A percentile compares a stretch with the other conserved stretches of the same genome.
These are phyloP conservation scores for Gymnorhina tibicen DNA, from an alignment of 2,113 vertebrate species.

Conservation along the genomic window DNA sequence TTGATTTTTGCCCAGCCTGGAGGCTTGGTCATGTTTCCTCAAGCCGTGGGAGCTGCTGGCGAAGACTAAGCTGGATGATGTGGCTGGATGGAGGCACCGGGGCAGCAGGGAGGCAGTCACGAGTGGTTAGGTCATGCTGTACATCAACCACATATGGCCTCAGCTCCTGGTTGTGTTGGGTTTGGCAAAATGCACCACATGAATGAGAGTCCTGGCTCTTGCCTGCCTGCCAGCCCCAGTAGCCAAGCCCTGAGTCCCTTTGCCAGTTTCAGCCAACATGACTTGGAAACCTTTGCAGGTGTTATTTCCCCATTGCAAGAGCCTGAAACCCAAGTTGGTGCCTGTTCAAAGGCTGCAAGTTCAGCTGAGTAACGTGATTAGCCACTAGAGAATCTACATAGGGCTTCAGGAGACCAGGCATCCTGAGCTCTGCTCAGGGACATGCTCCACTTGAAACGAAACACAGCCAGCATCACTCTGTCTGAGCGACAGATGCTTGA, in stretches of 20 bases:
- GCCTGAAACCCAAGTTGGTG: background rate
- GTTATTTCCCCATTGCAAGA: background rate
- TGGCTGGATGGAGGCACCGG: accelerated
- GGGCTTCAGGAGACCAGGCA: background rate
- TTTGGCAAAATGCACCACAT: background rate
- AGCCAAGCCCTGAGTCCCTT: background rate
- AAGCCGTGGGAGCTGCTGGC: background rate
- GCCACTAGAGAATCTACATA: background rate
- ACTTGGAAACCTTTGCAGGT: background rate
- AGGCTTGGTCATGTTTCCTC: background rate
- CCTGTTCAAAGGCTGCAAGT: background rate
- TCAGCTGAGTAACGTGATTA: background rate
- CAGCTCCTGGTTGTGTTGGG: background rate
- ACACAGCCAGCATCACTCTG: accelerated
- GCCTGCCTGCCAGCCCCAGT: accelerated
- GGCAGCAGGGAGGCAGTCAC: background rate
- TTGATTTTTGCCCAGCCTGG: background rate
- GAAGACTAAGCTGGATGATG: too few relatives aligned
- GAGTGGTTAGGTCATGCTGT: background rate
- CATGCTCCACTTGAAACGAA: background rate
- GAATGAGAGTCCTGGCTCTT: background rate
- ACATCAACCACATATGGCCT: background rate
- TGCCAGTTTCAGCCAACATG: background rate
- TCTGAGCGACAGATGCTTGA: background rate
- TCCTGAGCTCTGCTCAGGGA: background rate